Evolutionary conservation across 2,797 vertebrate species (phyloP), one percentile per base, ranked within the genome.

Genomic region (Rhynchotus rufescens): DNA sequence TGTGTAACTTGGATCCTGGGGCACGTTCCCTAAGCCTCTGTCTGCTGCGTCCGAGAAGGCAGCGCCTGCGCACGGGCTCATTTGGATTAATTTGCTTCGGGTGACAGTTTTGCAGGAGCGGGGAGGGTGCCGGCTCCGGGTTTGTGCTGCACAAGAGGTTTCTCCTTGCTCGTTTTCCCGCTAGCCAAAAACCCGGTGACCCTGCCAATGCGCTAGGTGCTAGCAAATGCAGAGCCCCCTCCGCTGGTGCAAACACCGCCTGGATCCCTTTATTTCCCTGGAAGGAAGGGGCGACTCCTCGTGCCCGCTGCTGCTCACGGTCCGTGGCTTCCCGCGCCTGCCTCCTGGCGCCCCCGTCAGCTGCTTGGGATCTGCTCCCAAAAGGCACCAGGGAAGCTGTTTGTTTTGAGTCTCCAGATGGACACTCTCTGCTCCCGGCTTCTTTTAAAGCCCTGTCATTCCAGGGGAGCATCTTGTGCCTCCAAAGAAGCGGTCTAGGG

Each of bases 281-380:
- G 38, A 30, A 36, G 17, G 54, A n/a, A 5, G 4, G 4, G 17
- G 52, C 30, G 5, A 40, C 69, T 20, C 8, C 88, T 69, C 19
- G 4, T 5, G 80, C 23, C 15, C 32, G 51, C 1, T 60, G 90
- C 72, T 47, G 90, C 72, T 47, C 60, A 86, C 61, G 79, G 82
- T 84, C 82, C 5, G 34, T 36, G 52, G 74, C 85, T 90, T 87
- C 71, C 85, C 30, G 3, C 38, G 4, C 88, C 76, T 67, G 91
- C 94, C 94, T 95, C 94, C 94, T 86, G 95, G 94, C 80, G 95
- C 85, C 85, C 61, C 47, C 32, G 89, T 95, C 95, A 95, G 93
- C 92, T 95, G 92, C 22, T 85, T 75, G 42, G 90, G 90, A 80
- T 94, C 93, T 28, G 69, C 80, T 95, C 95, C 93, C 93, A 89